Conservation (phyloP, 2,797 vertebrate genomes). For the Artibeus lituratus region DNA sequence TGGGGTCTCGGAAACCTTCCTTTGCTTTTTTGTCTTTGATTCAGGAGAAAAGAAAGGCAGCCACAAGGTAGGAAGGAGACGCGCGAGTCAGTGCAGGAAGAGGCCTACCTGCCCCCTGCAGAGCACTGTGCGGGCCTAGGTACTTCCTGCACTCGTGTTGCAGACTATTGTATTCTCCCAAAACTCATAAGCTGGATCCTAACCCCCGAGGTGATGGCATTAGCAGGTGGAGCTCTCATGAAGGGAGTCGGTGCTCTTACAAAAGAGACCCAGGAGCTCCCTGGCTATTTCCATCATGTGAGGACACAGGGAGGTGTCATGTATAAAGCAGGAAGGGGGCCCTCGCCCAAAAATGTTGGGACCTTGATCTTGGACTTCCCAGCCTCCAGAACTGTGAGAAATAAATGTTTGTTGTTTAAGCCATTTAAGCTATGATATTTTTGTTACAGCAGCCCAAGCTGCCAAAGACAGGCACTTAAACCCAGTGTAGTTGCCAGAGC, state of each 20-base stretch:
- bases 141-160: no score
- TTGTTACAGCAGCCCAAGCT: background rate
- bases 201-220: background rate
- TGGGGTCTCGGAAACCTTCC: background rate
- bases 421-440: background rate
- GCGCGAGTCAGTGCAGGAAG: no score
- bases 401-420: background rate
- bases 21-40: background rate
- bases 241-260: background rate
- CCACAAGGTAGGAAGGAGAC: background rate
- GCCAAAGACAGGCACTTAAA: background rate
- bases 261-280: background rate
- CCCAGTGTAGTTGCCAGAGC: background rate
- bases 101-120: accelerated
- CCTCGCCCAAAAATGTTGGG: accelerated
- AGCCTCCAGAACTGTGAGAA: background rate
- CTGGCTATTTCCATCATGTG: no score
- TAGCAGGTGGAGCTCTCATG: background rate
- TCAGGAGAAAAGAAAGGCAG: background rate
- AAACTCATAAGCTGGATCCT: background rate
- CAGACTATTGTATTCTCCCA: background rate
- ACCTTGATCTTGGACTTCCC: background rate
- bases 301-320: background rate
- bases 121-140: accelerated
- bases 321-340: background rate